Evolutionary conservation across 2,113 vertebrate species (phyloP).

Genomic region (Sceloporus tristichus): DNA sequence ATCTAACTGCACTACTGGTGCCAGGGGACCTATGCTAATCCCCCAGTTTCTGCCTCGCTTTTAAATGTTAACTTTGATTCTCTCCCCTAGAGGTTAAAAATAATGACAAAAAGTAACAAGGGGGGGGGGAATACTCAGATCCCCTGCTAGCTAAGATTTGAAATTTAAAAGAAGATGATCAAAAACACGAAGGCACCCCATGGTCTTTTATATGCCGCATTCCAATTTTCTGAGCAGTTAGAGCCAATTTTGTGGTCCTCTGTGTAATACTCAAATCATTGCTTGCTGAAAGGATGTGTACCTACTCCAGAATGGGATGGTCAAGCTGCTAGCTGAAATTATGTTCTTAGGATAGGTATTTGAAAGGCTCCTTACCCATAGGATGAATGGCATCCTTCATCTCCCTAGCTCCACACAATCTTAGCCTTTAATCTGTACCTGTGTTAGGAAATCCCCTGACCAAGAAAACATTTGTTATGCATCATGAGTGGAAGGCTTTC

Average conservation of each 20-base stretch:
- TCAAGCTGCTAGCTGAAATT: background rate
- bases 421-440: background rate
- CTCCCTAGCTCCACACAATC: background rate
- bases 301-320: background rate
- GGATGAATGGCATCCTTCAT: background rate
- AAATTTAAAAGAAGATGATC: background rate
- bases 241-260: background rate
- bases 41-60: too few relatives aligned
- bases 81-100: background rate
- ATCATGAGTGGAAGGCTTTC: too few relatives aligned
- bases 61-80: background rate
- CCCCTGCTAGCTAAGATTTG: background rate
- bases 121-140: too few relatives aligned
- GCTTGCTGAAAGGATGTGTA: background rate
- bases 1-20: background rate
- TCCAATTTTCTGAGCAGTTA: background rate
- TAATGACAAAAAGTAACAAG: background rate
- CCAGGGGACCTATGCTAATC: background rate
- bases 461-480: too few relatives aligned
- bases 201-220: background rate
- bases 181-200: background rate
- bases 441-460: background rate
- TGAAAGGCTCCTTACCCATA: background rate
- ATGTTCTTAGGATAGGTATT: background rate
- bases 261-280: background rate